Conservation (phyloP, 2,888 invertebrate species). For the Drosophila anomalipes region DNA sequence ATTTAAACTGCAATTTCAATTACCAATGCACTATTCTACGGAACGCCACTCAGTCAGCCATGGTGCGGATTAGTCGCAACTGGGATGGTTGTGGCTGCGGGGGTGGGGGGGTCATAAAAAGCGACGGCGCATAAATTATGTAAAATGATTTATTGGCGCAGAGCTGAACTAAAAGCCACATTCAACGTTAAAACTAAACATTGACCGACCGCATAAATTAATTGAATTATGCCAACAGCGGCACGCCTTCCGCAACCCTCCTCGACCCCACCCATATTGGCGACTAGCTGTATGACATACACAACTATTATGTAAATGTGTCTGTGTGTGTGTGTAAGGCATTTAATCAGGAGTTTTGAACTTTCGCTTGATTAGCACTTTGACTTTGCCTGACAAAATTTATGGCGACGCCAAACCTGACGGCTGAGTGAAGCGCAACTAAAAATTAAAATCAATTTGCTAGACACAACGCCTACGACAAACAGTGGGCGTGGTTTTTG, state of each 20-base stretch:
- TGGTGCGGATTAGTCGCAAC: constrained; percentile 33
- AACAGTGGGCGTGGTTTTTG: constrained; percentile 12
- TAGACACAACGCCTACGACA: constrained; percentile 5
- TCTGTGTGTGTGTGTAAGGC: constrained; percentile 29
- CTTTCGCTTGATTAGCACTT: constrained; percentile 75
- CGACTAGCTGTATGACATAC: constrained; percentile 33
- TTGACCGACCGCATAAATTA: constrained; percentile 77
- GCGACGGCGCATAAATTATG: constrained; percentile 72
- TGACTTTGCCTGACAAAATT: constrained; percentile 57
- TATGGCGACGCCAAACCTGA: constrained; percentile 32
- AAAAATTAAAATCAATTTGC: constrained; percentile 68
- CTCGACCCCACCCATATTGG: neutral
- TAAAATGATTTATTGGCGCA: constrained; percentile 73
- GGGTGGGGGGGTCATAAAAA: neutral
- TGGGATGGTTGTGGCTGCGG: too few relatives aligned
- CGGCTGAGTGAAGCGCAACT: constrained; percentile 26
- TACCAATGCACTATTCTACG: constrained; percentile 5
- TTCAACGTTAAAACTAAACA: constrained; percentile 73
- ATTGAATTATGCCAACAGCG: constrained; percentile 74
- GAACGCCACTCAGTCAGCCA: constrained; percentile 19
- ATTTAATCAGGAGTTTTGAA: constrained; percentile 65
- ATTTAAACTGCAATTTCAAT: constrained; percentile 38
- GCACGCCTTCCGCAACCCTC: constrained; percentile 5
- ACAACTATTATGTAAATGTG: constrained; percentile 62
- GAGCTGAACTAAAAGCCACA: constrained; percentile 50